Base-by-base conservation (phyloP, 1,140 invertebrate species). In the Charaxes varanes region DNA sequence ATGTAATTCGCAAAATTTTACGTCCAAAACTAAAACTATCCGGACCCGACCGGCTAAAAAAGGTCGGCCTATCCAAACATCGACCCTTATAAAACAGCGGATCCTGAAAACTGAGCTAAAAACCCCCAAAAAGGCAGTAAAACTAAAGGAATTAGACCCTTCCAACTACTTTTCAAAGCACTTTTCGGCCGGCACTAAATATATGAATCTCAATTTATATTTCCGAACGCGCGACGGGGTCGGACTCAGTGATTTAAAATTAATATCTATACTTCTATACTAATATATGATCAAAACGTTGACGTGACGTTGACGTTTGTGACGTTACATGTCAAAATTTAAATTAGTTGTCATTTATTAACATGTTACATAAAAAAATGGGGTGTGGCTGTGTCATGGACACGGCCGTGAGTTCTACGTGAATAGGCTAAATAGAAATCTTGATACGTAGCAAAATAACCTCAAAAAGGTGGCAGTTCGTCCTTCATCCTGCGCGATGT, bases 171-270 rank as follows among this genome's bases (percentile, higher is more conserved):
- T 82, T 82, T 76, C 78, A 62, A 82, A 82, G 76, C 71, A 79
- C 71, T 79, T 68, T 72, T 64, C 42, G 56, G 54, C 56, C 57
- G 61, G 44, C 57, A 63, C 70, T 64, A 59, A 78, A 81, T 79
- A 81, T 81, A 81, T 76, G 72, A 79, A 77, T 69, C 64, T 66
- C 72, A 71, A 81, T 81, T 81, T 81, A 81, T 81, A 81, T 81
- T 77, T 79, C 73, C 62, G 48, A 62, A 47, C 56, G 48, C 35
- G 59, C 16, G 15, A 18, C 62, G 50, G 72, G 51, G 47, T n/a
- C 33, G 51, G 10, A 54, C 23, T 51, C 15, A 2, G 27, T 30
- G 6, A n/a, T n/a, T n/a, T n/a, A n/a, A n/a, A n/a, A n/a, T n/a
- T n/a, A n/a, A n/a, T n/a, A n/a, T n/a, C n/a, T n/a, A n/a, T n/a